Evolutionary conservation across 2,888 invertebrate genomes (phyloP), one percentile per base, ranked within the genome.

Genomic region (Abrostola triplasia): DNA sequence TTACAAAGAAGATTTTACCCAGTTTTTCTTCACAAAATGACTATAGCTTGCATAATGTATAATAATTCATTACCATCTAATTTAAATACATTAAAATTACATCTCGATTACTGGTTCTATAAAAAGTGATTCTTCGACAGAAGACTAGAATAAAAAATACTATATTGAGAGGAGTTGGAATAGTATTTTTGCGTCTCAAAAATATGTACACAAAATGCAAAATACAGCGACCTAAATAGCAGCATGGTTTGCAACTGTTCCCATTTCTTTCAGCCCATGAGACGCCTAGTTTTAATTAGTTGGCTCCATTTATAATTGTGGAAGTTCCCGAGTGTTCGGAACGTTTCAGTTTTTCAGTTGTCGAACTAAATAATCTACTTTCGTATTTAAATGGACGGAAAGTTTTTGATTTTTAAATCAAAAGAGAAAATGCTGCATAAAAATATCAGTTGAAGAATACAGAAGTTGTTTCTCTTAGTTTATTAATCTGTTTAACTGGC

Each of bases 281-380:
- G 55, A 55, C 44, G 37, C 44, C 44, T 42, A 50, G 59, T 59
- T 64, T 64, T 59, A 64, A 64, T 64, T 64, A 64, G 55, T 36
- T 12, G 24, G 8, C 13, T 47, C 13, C 24, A 24, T 13, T 42
- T 36, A 44, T 59, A 59, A 59, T 59, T 59, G 49, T 36, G 24
- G 12, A 59, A 63, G 24, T 24, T 24, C 24, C 24, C 24, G 24
- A 24, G 24, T 24, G 24, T 24, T 24, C 24, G 24, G 24, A 24
- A 47, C 13, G 13, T 47, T 47, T 13, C 44, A 47, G 24, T 47
- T 24, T 47, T 47, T 47, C 44, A 24, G 44, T 47, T 9, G 12
- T 44, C 13, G 44, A 47, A 47, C 44, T 47, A 47, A 47, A 47
- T 47, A 47, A 47, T 47, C 44, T 47, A 5, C 7, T 13, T 13